Evolutionary conservation across 2,888 invertebrate genomes (phyloP), one percentile per base, ranked within the genome.

Genomic region (Ectemnius lituratus): DNA sequence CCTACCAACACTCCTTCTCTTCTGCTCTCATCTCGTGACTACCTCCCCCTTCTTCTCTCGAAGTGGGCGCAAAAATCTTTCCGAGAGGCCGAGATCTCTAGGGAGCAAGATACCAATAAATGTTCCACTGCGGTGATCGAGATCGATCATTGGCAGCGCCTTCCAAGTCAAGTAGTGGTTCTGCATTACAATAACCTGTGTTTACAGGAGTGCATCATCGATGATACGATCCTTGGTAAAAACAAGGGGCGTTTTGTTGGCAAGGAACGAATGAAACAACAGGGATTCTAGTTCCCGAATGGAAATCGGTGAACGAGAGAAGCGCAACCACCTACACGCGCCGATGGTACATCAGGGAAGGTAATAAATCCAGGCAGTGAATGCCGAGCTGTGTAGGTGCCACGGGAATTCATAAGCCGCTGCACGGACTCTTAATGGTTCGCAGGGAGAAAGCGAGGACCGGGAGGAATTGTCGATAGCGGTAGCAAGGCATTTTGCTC

Each of bases 371-470:
- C 64, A 57, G 71, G 80, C 61, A 66, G 46, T 70, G 52, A 14
- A 16, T 23, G n/a, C 45, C 5, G 52, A 63, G 75, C 58, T 45
- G 63, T 74, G 75, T 79, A 79, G 63, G 67, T 69, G 78, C 67
- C 4, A 6, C 73, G 64, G 28, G 67, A 69, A 81, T 76, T 78
- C 79, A 47, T 65, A 11, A 69, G 57, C 16, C 13, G 23, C 60
- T 52, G 45, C 6, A 1, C n/a, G 23, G 62, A 46, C 69, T 66
- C 58, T 76, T 76, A 81, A 81, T 77, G 70, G 59, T 62, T 49
- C 11, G n/a, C 60, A 62, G 28, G 70, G 82, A 78, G 83, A 82
- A 83, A 82, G 78, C 80, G 66, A 71, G 67, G 59, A 59, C 13
- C 49, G 28, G 57, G 27, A 68, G 57, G 60, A 61, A 67, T 77